Percentiles rank a stretch among this genome's conserved stretches.
These are phyloP conservation scores for Atrina japonica DNA, from an alignment of 2,888 invertebrate species.

Conservation along the genomic window DNA sequence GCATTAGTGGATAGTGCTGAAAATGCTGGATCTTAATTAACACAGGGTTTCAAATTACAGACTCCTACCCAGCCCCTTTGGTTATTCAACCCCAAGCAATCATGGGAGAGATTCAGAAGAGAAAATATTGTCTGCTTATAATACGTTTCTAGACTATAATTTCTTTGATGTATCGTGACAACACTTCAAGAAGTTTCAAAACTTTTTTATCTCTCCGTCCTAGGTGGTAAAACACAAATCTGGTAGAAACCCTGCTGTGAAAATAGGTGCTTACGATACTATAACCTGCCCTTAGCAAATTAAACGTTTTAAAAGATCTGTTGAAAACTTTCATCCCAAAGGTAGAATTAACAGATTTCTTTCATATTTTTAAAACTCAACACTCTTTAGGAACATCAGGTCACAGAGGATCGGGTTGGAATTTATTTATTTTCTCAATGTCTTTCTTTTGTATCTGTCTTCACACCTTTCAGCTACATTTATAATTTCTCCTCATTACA, in stretches of 20 bases:
- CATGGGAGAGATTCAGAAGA: too few species aligned
- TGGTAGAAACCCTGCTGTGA: slow-evolving; percentile 26
- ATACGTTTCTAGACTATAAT: slow-evolving; percentile 13
- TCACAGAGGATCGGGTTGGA: too few species aligned
- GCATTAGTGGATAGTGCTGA: slow-evolving; percentile 33
- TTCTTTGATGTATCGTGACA: too few species aligned
- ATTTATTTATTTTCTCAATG: too few species aligned
- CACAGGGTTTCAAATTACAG: slow-evolving; percentile 35
- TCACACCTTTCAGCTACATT: slow-evolving; percentile 2
- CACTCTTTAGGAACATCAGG: slow-evolving; percentile 11
- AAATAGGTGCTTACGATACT: slow-evolving; percentile 34
- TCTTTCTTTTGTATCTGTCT: too few species aligned
- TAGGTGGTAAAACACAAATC: slow-evolving; percentile 29
- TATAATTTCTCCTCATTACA: slow-evolving; percentile 19
- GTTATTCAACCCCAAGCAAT: slow-evolving; percentile 41
- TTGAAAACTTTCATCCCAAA: slow-evolving; percentile 15
- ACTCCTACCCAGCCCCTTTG: slow-evolving; percentile 26
- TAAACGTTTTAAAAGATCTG: slow-evolving; percentile 27
- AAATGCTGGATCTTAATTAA: slow-evolving; percentile 45
- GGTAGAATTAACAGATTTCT: slow-evolving; percentile 15
- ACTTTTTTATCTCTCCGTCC: too few species aligned
- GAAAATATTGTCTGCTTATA: slow-evolving; percentile 4
- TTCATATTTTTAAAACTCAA: slow-evolving; percentile 14
- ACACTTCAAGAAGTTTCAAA: too few species aligned
- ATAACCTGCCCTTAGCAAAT: slow-evolving; percentile 19